Conservation (phyloP, 2,113 vertebrate species). For the Aphyosemion australe region DNA sequence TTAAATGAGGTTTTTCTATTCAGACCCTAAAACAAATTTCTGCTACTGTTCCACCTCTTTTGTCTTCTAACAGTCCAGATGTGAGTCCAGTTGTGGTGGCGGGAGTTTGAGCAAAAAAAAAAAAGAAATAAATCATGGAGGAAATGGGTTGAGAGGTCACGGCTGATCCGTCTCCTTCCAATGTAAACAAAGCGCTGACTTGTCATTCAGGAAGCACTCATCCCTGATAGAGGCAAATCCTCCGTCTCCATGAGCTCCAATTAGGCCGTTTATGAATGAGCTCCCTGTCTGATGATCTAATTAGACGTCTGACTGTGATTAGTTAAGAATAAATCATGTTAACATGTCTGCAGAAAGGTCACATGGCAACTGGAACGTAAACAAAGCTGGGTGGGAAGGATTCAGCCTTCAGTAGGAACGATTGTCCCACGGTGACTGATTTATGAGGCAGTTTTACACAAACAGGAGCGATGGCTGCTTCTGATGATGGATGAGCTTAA, state of each 20-base stretch:
- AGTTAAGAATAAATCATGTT: constrained; percentile 37
- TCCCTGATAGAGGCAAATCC: background rate
- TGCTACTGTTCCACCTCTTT: no score
- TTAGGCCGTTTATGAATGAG: constrained; percentile 41
- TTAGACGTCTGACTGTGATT: constrained; percentile 25
- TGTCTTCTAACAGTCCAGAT: background rate
- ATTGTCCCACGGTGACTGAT: constrained; percentile 16
- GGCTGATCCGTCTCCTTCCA: constrained; percentile 47
- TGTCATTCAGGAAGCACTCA: constrained; percentile 28
- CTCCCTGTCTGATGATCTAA: constrained; percentile 47
- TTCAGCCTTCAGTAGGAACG: constrained; percentile 20
- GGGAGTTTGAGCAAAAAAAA: background rate
- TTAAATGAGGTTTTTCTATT: no score
- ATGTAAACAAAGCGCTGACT: constrained; percentile 52
- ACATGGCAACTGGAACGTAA: constrained; percentile 12
- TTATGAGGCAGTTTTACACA: no score
- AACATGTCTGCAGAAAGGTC: constrained; percentile 44
- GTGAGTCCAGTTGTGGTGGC: constrained; percentile 17
- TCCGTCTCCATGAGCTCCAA: constrained; percentile 18
- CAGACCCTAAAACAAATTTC: no score
- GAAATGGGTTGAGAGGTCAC: constrained; percentile 58
- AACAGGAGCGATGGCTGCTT: constrained; percentile 2
- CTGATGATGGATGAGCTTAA: constrained; percentile 9
- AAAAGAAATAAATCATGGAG: constrained; percentile 40
- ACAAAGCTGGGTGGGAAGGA: constrained; percentile 32